Evolutionary conservation across 2,888 invertebrate genomes (phyloP).

Genomic region (Diaprepes abbreviatus): DNA sequence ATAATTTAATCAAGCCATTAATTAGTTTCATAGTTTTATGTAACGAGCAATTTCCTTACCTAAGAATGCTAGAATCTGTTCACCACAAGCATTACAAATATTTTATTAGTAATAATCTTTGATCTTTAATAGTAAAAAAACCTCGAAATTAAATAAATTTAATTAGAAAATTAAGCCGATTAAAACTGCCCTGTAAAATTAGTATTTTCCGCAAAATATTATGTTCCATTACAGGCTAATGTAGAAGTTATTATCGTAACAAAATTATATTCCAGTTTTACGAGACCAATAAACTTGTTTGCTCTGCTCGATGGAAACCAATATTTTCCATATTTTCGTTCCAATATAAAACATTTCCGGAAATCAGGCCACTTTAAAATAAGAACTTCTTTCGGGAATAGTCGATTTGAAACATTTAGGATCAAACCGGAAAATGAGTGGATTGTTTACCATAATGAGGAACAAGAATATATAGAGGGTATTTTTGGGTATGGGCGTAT

Average conservation of each 20-base stretch:
- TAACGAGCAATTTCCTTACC: too few species aligned
- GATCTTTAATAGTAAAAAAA: too few species aligned
- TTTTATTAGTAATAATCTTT: too few species aligned
- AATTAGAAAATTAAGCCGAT: background rate
- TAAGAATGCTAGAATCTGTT: too few species aligned
- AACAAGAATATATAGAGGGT: too few species aligned
- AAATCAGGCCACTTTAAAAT: slow-evolving; percentile 7
- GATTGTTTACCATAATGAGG: background rate
- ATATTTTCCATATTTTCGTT: slow-evolving; percentile 14
- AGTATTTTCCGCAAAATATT: background rate
- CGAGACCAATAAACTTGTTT: slow-evolving; percentile 7
- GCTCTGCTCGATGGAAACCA: slow-evolving; percentile 2
- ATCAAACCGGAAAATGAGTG: background rate
- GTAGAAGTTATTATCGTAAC: slow-evolving; percentile 2
- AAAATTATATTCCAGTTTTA: slow-evolving; percentile 5
- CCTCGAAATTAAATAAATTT: too few species aligned
- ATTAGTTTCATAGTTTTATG: too few species aligned
- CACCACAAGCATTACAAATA: too few species aligned
- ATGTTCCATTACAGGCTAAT: background rate
- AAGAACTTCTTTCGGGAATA: background rate
- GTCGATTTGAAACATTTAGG: background rate
- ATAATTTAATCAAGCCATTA: too few species aligned
- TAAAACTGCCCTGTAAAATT: background rate
- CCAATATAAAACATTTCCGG: background rate
- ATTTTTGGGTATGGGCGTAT: too few species aligned